Evolutionary conservation across 2,888 invertebrate genomes (phyloP).

Genomic region (Ligdia adustata): DNA sequence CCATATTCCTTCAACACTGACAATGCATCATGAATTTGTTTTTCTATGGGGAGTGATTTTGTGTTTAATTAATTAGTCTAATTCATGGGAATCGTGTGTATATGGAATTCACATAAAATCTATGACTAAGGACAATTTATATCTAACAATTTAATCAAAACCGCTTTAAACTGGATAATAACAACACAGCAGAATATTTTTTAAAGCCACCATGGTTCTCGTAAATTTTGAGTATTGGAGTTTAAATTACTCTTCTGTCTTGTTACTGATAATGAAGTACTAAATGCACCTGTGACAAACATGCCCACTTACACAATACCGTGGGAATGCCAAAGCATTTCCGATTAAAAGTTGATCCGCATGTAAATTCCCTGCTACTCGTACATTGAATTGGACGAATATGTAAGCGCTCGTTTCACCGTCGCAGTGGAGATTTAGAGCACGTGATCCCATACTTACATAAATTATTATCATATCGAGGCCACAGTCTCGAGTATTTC

Average conservation of each 20-base stretch:
- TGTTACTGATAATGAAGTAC: no score
- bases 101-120: no score
- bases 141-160: no score
- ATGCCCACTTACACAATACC: slow-evolving; percentile 29
- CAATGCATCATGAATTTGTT: slow-evolving; percentile 4
- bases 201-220: no score
- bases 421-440: slow-evolving; percentile 26
- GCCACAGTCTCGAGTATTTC: slow-evolving; percentile 22
- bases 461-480: slow-evolving; percentile 20
- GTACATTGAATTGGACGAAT: slow-evolving; percentile 25
- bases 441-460: slow-evolving; percentile 17
- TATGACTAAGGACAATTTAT: no score
- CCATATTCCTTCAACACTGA: background rate
- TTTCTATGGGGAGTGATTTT: slow-evolving; percentile 14
- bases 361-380: slow-evolving; percentile 30
- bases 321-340: slow-evolving; percentile 36
- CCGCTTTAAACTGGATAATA: no score
- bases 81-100: slow-evolving; percentile 10
- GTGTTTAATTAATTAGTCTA: slow-evolving; percentile 4
- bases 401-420: slow-evolving; percentile 20
- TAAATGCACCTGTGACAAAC: slow-evolving; percentile 18
- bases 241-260: no score
- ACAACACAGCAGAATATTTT: no score
- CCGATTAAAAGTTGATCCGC: slow-evolving; percentile 34
- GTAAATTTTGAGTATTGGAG: no score